phyloP scores from a whole-genome alignment of 2,797 vertebrate species.

The Microtus californicus region DNA sequence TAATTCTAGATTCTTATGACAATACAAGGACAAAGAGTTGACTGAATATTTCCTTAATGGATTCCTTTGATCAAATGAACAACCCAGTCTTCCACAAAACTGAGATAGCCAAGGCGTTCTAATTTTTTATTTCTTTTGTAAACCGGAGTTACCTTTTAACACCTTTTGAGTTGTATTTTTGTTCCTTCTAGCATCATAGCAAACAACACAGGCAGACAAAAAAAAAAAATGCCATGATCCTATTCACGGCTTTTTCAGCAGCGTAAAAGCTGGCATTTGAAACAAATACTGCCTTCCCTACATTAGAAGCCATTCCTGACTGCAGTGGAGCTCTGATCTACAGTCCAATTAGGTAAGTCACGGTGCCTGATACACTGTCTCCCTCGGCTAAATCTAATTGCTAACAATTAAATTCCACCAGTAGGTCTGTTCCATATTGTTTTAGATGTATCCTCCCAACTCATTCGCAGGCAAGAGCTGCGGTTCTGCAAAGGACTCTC shows the following conservation, averaged over 20 bases:
- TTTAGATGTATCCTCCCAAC: constrained; percentile 44
- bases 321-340: constrained; percentile 7
- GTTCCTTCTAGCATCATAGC: not conserved
- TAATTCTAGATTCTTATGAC: constrained; percentile 25
- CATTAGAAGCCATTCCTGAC: not conserved
- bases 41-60: constrained; percentile 9
- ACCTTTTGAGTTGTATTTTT: not conserved
- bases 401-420: constrained; percentile 68
- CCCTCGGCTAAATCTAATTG: constrained; percentile 67
- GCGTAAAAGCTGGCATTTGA: constrained; percentile 26
- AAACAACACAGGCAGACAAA: not conserved
- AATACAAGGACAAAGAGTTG: not conserved
- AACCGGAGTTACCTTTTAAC: constrained; percentile 16
- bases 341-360: not conserved
- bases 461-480: constrained; percentile 55
- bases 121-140: constrained; percentile 30
- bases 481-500: constrained; percentile 63
- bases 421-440: constrained; percentile 38
- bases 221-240: not conserved
- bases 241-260: not conserved
- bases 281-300: constrained; percentile 29
- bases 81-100: not conserved
- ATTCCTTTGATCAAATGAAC: constrained; percentile 44
- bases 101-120: not conserved
- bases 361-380: not conserved